Percentiles rank a stretch among this genome's conserved stretches.
These are phyloP conservation scores for Hassar affinis DNA, from an alignment of 2,113 vertebrate genomes.

Conservation along the genomic window DNA sequence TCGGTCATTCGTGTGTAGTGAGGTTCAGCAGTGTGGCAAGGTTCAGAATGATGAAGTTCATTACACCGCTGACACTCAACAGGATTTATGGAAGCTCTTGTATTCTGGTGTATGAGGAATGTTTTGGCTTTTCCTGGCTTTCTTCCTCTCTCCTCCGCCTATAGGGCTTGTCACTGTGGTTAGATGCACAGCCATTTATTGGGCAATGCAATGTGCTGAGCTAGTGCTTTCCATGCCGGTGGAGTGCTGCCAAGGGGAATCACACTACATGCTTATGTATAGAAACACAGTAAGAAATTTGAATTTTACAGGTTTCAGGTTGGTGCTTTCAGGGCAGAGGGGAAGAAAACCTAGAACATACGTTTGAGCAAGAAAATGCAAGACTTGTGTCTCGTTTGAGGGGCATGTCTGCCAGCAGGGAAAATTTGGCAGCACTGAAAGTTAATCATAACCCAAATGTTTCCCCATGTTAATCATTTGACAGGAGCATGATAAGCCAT, in stretches of 20 bases:
- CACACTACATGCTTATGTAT: conserved; percentile 48
- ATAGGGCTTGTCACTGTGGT: conserved; percentile 39
- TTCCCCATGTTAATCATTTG: conserved; percentile 12
- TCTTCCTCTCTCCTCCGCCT: conserved; percentile 16
- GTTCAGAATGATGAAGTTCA: conserved; percentile 1
- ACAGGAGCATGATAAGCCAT: neutral
- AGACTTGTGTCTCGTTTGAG: neutral
- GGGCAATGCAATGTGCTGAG: conserved; percentile 55
- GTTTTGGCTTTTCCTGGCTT: conserved; percentile 14
- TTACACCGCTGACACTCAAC: conserved; percentile 19
- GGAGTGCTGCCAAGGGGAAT: conserved; percentile 46
- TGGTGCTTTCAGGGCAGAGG: neutral
- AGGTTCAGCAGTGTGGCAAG: conserved; percentile 4
- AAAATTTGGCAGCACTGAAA: conserved; percentile 9
- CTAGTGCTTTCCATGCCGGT: conserved; percentile 48
- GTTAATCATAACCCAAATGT: conserved; percentile 23
- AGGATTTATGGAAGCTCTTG: conserved; percentile 10
- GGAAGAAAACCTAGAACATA: neutral
- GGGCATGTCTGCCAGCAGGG: neutral
- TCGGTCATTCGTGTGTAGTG: neutral
- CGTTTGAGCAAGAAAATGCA: neutral
- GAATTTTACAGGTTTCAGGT: neutral
- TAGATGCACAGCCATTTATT: conserved; percentile 50
- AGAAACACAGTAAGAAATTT: conserved; percentile 33
- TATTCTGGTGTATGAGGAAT: conserved; percentile 28